Evolutionary conservation across 1,140 invertebrate genomes (phyloP), one percentile per base, ranked within the genome.

Genomic region (Acromyrmex charruanus): DNA sequence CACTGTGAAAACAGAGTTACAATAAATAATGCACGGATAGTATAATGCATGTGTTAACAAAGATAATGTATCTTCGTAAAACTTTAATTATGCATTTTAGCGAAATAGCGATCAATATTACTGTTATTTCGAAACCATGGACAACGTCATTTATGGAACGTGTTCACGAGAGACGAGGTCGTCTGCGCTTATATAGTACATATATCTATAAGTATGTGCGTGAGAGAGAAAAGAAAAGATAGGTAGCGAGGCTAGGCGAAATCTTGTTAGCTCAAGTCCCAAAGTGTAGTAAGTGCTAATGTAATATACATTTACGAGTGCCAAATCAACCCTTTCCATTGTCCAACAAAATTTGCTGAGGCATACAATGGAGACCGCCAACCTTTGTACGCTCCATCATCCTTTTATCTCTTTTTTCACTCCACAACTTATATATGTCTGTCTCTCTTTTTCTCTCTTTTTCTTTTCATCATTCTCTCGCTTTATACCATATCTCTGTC

Each of bases 281-380:
- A 87, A 90, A 90, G 59, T 90, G 74, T 68, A 79, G 74, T 59
- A 72, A 71, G 58, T 74, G 71, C 69, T 84, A 90, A 90, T 89
- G 92, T 88, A 92, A 92, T 92, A 92, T 93, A 91, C 89, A 92
- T 92, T 93, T 88, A 91, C 92, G 91, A 92, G 88, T 72, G 85
- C 75, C 86, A 89, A 90, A 90, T 91, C 86, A 93, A 92, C 74
- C 86, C 86, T 89, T 87, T 86, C 75, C 79, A 89, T 90, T 92
- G 91, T 91, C 86, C 88, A 63, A 63, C 75, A 88, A 91, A 92
- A 92, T 93, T 93, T 92, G 88, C 87, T 77, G 89, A 72, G 18
- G 85, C 63, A 85, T 51, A 92, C 91, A 92, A 92, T 92, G 79
- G 87, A 85, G 63, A 63, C 74, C 66, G 35, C 66, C 66, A 65